A percentile compares a stretch with the other conserved stretches of the same genome.
These are phyloP conservation scores for Cnemophilus loriae DNA, from an alignment of 2,113 vertebrate species.

Conservation along the genomic window DNA sequence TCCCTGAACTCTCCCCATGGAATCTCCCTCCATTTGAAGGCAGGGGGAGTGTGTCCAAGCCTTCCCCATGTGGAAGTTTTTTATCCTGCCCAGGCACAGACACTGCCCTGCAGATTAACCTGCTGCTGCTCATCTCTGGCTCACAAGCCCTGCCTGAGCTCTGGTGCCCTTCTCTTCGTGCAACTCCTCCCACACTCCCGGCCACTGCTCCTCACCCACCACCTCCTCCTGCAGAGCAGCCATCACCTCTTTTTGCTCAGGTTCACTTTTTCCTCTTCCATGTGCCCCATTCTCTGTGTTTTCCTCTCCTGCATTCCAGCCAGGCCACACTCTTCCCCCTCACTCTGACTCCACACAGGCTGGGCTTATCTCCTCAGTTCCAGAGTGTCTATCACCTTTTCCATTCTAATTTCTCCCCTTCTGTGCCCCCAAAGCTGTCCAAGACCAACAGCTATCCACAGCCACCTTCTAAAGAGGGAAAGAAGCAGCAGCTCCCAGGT, in stretches of 20 bases:
- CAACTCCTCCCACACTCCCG: neutral
- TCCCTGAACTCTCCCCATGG: neutral
- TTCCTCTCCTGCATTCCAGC: neutral
- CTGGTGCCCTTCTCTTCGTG: neutral
- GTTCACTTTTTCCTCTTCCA: neutral
- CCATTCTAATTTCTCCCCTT: neutral
- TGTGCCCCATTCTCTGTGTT: neutral
- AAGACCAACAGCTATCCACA: neutral
- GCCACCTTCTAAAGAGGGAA: neutral
- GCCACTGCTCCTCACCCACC: neutral
- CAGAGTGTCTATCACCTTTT: neutral
- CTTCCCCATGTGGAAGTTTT: neutral
- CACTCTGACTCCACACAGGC: neutral
- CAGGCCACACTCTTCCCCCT: neutral
- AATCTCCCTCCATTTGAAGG: neutral
- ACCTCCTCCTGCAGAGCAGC: neutral
- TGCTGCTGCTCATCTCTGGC: neutral
- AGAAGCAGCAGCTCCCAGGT: neutral
- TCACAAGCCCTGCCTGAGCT: neutral
- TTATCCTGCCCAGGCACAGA: neutral
- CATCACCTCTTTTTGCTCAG: neutral
- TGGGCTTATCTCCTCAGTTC: neutral
- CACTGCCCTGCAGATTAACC: neutral
- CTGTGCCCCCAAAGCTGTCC: neutral
- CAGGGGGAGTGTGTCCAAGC: accelerated